Evolutionary conservation across 2,888 invertebrate genomes (phyloP), one percentile per base, ranked within the genome.

Genomic region (Allacma fusca): DNA sequence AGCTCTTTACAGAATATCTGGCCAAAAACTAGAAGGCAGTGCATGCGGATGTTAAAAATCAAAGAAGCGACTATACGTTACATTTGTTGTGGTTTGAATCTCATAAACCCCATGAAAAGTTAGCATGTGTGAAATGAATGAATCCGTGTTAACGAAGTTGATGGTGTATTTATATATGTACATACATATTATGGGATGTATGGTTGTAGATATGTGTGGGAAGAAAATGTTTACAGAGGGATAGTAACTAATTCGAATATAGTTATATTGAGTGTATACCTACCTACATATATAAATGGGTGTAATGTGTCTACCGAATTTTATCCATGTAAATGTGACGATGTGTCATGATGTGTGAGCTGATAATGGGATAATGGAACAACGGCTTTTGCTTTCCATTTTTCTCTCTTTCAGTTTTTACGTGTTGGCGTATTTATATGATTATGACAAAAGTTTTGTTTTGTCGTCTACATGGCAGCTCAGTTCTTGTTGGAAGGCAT

Each of bases 341-440:
- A 16, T 62, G 62, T 62, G 2, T 62, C 62, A 24, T 62, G 62
- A 12, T 62, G 62, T 24, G 24, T 62, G 62, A 62, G 24, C 26
- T 62, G 62, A 62, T 62, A 24, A 24, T n/a, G 16, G 62, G 62
- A 62, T 59, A 62, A 62, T 62, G 16, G 24, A 62, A 12, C 26
- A n/a, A 1, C 24, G 62, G 62, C 5, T 4, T 26, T 26, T 9
- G 9, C 19, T 12, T 59, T 59, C 19, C 19, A 21, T 13, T 59
- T 59, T 23, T 59, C 59, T 59, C 59, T 59, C 59, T 59, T n/a
- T 23, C 59, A 23, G n/a, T 59, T n/a, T n/a, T 59, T 59, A 7
- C 59, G 5, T n/a, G 7, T 59, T 59, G 19, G 12, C 59, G 59
- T 59, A n/a, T n/a, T 19, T 59, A 59, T n/a, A 59, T 59, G 19